phyloP scores from a whole-genome alignment of 2,888 invertebrate genomes.

The Sminthurinus aureus region DNA sequence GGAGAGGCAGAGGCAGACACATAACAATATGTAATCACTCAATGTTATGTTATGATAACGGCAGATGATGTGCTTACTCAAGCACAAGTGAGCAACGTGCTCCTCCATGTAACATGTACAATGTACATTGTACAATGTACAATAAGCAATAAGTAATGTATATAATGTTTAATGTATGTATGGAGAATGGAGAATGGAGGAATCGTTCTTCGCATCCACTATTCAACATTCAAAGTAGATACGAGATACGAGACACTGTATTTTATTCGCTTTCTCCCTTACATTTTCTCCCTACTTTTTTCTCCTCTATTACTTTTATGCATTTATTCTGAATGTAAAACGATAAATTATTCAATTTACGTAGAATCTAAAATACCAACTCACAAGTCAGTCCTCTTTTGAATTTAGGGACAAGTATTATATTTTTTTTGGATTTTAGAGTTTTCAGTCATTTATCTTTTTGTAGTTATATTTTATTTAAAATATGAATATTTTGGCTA shows the following conservation, averaged over 20 bases:
- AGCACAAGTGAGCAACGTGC: conserved; percentile 52
- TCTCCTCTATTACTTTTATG: conserved; percentile 10
- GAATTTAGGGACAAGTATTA: no score
- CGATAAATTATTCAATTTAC: conserved; percentile 12
- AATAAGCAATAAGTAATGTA: no score
- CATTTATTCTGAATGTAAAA: conserved; percentile 2
- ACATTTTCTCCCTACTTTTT: conserved; percentile 11
- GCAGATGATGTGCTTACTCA: conserved; percentile 52
- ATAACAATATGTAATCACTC: conserved; percentile 53
- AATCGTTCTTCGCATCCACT: no score
- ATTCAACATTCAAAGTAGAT: no score
- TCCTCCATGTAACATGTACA: conserved; percentile 28
- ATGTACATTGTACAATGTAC: neutral
- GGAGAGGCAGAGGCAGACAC: neutral
- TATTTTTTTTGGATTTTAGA: no score
- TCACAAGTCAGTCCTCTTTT: neutral
- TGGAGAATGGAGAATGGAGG: no score
- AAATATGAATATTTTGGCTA: no score
- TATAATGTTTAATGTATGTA: no score
- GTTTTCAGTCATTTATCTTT: no score
- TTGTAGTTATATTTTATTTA: no score
- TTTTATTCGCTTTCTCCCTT: neutral
- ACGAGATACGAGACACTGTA: no score
- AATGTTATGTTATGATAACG: conserved; percentile 54
- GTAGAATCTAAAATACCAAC: no score